Base-by-base conservation (phyloP, 1,140 invertebrate species). In the Hesperophylax magnus region DNA sequence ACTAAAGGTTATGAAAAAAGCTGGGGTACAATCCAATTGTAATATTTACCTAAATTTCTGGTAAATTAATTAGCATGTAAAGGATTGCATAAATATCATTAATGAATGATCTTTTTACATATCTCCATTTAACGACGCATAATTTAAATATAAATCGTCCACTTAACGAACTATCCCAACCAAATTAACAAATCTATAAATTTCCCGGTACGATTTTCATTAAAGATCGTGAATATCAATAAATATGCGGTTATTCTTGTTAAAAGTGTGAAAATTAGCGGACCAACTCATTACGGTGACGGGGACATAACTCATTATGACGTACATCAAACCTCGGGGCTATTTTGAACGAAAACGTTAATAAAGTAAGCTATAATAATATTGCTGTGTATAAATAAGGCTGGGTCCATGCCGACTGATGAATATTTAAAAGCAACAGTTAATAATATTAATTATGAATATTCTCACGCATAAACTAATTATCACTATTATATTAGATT, bases 121-220 rank as follows among this genome's bases (percentile, higher is more conserved):
- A 3, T 39, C 31, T 69, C 17, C 15, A 39, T 65, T 52, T 69
- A 39, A 69, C 65, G 65, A 69, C 20, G 7, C 47, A 3, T 17
- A 47, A 47, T 69, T 69, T 47, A 69, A 69, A 69, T 52, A 39
- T 31, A 69, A 69, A 69, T 69, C 22, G 34, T 5, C 65, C 65
- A 69, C 65, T 69, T 69, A 69, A 69, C 31, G 65, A 52, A 69
- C 31, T 34, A 69, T 39, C n/a, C n/a, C n/a, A 69, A 52, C 65
- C 39, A 52, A 69, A 47, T 18, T 69, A 69, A 69, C 65, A 69
- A 52, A 69, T 47, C 34, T 22, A 52, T 69, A 69, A 69, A 69
- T 69, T 69, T 47, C 20, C 34, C 54, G 2, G 17, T 17, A n/a
- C 17, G 24, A 20, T 39, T 63, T 63, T 63, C 14, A 63, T n/a